These are phyloP conservation scores for Poecilia latipinna DNA, from an alignment of 2,113 vertebrate species.

Conservation along the genomic window DNA sequence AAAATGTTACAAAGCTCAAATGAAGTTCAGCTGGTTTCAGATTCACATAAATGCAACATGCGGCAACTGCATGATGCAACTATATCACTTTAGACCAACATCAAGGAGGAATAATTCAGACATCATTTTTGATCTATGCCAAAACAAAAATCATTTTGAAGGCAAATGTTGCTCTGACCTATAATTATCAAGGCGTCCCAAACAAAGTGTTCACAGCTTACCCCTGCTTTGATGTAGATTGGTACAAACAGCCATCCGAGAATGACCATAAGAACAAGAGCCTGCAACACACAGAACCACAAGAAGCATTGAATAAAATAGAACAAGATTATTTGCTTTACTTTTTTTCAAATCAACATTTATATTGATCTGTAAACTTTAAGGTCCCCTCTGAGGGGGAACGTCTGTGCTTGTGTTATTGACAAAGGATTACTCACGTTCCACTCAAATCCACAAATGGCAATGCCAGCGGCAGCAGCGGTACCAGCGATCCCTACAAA, in stretches of 20 bases:
- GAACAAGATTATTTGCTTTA: background rate
- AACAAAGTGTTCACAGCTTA: conserved; percentile 67
- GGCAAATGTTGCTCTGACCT: background rate
- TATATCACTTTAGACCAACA: background rate
- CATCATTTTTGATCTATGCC: background rate
- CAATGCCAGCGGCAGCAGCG: conserved; percentile 87
- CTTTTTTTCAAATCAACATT: background rate
- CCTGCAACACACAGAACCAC: conserved; percentile 77
- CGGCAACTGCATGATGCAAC: too few species aligned
- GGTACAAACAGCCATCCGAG: conserved; percentile 97
- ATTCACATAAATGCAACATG: too few species aligned
- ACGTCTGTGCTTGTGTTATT: background rate
- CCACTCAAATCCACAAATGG: conserved; percentile 91
- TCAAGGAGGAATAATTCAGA: background rate
- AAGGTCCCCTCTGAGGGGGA: background rate
- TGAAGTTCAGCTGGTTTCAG: too few species aligned
- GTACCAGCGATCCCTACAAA: conserved; percentile 95
- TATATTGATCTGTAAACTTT: background rate
- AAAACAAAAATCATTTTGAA: background rate
- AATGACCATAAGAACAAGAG: conserved; percentile 87
- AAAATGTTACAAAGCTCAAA: too few species aligned
- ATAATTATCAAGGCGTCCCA: background rate
- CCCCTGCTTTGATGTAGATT: conserved; percentile 95
- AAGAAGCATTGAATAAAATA: background rate
- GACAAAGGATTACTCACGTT: conserved; percentile 83